phyloP scores from a whole-genome alignment of 2,113 vertebrate species.

The Dipodomys ordii region DNA sequence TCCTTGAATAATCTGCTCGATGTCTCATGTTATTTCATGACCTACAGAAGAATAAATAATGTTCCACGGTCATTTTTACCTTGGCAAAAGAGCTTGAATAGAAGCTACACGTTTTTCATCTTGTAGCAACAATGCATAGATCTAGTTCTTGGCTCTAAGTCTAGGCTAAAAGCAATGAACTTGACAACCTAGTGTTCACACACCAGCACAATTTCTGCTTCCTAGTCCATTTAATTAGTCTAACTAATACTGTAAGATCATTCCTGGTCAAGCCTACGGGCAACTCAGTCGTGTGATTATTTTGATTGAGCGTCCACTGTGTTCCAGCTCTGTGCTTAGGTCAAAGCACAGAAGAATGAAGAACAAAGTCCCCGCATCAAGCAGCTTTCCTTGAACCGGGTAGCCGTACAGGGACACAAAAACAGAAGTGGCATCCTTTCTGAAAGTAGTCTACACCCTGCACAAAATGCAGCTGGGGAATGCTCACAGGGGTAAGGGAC shows the following conservation, averaged over 20 bases:
- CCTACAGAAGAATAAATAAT: not conserved
- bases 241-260: not conserved
- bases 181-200: not conserved
- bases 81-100: not conserved
- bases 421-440: not conserved
- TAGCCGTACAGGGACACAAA: not conserved
- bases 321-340: not conserved
- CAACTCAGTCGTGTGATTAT: slow-evolving; percentile 1
- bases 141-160: slow-evolving; percentile 20
- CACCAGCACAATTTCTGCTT: slow-evolving; percentile 3
- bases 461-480: not conserved
- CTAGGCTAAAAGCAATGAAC: slow-evolving; percentile 38
- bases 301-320: slow-evolving; percentile 14
- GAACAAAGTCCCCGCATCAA: not conserved
- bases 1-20: slow-evolving; percentile 51
- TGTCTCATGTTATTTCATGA: slow-evolving; percentile 45
- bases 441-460: not conserved
- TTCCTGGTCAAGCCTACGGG: not conserved
- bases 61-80: not conserved
- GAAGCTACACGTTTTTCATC: slow-evolving; percentile 33
- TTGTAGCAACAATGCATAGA: not conserved
- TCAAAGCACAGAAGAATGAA: not conserved
- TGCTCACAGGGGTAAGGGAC: not conserved
- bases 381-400: not conserved
- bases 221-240: not conserved